Evolutionary conservation across 2,888 invertebrate genomes (phyloP).

Genomic region (Argyra leucocephala): DNA sequence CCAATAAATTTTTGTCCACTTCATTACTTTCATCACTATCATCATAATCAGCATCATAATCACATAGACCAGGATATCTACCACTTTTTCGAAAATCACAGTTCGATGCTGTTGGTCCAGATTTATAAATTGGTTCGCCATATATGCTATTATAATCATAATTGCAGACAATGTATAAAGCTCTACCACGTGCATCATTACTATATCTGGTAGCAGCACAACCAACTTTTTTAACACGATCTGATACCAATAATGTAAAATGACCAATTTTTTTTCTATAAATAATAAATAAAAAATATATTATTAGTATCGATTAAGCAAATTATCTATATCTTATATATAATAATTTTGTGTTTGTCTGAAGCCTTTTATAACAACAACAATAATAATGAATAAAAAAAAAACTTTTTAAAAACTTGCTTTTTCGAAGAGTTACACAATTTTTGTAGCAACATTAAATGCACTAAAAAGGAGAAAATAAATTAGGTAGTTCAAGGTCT

Average conservation of each 20-base stretch:
- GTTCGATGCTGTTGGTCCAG: slow-evolving; percentile 33
- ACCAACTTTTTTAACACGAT: slow-evolving; percentile 37
- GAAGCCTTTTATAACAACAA: too few species aligned
- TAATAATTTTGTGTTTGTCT: too few species aligned
- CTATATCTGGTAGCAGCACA: slow-evolving; percentile 35
- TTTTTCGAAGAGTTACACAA: too few species aligned
- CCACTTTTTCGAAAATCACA: slow-evolving; percentile 30
- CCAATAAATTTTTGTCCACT: slow-evolving; percentile 26
- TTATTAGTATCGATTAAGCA: too few species aligned
- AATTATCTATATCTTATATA: too few species aligned
- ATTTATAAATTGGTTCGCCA: slow-evolving; percentile 33
- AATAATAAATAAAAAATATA: slow-evolving; percentile 2
- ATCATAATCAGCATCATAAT: slow-evolving; percentile 32
- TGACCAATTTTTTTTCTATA: slow-evolving; percentile 39
- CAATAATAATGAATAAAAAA: too few species aligned
- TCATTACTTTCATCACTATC: slow-evolving; percentile 31
- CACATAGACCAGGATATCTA: slow-evolving; percentile 34
- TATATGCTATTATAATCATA: slow-evolving; percentile 38
- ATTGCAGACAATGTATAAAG: slow-evolving; percentile 38
- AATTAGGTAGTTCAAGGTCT: too few species aligned
- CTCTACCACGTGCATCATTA: slow-evolving; percentile 19
- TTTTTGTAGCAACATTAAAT: too few species aligned
- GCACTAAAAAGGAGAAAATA: too few species aligned
- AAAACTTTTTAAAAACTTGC: too few species aligned
- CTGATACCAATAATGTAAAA: slow-evolving; percentile 36